Evolutionary conservation across 2,888 invertebrate species (phyloP).

Genomic region (Sceliomorpha sp.): DNA sequence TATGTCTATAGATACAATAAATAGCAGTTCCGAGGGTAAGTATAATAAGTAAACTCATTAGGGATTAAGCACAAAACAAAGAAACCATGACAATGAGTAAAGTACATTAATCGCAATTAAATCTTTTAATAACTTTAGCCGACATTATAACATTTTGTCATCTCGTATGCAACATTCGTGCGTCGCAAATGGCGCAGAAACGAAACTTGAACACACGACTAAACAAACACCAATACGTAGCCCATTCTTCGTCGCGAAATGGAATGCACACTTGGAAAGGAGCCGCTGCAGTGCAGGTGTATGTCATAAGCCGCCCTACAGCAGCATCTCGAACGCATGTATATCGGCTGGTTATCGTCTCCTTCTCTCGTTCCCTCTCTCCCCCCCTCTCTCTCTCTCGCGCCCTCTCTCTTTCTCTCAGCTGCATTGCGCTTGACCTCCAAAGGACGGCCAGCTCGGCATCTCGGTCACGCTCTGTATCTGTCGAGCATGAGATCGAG

Average conservation of each 20-base stretch:
- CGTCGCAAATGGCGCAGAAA: not conserved
- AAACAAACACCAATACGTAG: conserved; percentile 22
- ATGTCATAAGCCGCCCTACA: conserved; percentile 24
- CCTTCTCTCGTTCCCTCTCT: no score
- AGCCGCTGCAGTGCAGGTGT: conserved; percentile 32
- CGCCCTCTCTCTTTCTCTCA: conserved; percentile 30
- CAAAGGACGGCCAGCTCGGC: conserved; percentile 57
- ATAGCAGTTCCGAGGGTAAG: no score
- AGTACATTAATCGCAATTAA: no score
- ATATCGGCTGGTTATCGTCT: conserved; percentile 44
- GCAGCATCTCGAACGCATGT: conserved; percentile 35
- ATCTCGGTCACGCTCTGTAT: conserved; percentile 56
- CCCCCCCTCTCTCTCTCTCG: no score
- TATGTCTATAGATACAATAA: no score
- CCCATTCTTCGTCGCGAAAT: conserved; percentile 15
- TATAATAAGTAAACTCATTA: no score
- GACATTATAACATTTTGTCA: no score
- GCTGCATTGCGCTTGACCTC: conserved; percentile 58
- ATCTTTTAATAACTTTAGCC: no score
- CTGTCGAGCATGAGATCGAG: conserved; percentile 46
- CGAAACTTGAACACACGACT: conserved; percentile 16
- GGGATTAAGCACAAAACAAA: no score
- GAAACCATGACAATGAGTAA: no score
- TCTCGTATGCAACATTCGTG: no score
- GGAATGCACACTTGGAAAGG: conserved; percentile 18